phyloP scores from a whole-genome alignment of 1,140 invertebrate genomes.

The Scaptomyza hsui region DNA sequence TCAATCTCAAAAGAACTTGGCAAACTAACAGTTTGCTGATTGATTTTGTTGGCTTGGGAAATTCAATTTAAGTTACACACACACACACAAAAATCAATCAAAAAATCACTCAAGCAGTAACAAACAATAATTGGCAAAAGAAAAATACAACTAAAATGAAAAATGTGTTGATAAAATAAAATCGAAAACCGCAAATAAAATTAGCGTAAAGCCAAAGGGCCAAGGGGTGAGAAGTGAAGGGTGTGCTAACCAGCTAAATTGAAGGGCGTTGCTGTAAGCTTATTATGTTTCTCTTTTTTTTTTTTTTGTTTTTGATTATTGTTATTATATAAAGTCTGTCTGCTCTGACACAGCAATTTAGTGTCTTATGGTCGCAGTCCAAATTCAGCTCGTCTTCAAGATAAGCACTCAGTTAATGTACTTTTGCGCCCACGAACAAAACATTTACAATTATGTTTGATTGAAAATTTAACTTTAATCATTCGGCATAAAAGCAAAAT shows the following conservation, averaged over 20 bases:
- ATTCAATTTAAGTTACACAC: slow-evolving; percentile 60
- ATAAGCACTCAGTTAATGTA: slow-evolving; percentile 38
- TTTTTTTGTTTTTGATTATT: slow-evolving; percentile 45
- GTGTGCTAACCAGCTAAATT: slow-evolving; percentile 51
- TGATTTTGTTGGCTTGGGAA: slow-evolving; percentile 62
- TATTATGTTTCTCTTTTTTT: slow-evolving; percentile 73
- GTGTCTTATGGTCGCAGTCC: too few species aligned
- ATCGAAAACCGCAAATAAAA: slow-evolving; percentile 76
- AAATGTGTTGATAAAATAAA: slow-evolving; percentile 68
- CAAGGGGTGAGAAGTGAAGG: background rate
- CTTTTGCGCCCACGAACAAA: slow-evolving; percentile 24
- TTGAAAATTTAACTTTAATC: slow-evolving; percentile 61
- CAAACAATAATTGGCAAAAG: slow-evolving; percentile 33
- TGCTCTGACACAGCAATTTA: slow-evolving; percentile 50
- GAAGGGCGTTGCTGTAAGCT: slow-evolving; percentile 71
- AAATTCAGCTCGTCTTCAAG: too few species aligned
- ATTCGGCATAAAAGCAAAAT: slow-evolving; percentile 40
- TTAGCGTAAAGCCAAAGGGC: slow-evolving; percentile 42
- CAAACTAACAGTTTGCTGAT: slow-evolving; percentile 56
- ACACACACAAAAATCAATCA: slow-evolving; percentile 41
- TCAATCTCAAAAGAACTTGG: slow-evolving; percentile 57
- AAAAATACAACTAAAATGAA: background rate
- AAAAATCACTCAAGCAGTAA: slow-evolving; percentile 29
- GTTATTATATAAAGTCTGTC: slow-evolving; percentile 38
- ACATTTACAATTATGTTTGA: slow-evolving; percentile 59